Conservation (phyloP, 1,140 invertebrate species). For the Bombus superbus region DNA sequence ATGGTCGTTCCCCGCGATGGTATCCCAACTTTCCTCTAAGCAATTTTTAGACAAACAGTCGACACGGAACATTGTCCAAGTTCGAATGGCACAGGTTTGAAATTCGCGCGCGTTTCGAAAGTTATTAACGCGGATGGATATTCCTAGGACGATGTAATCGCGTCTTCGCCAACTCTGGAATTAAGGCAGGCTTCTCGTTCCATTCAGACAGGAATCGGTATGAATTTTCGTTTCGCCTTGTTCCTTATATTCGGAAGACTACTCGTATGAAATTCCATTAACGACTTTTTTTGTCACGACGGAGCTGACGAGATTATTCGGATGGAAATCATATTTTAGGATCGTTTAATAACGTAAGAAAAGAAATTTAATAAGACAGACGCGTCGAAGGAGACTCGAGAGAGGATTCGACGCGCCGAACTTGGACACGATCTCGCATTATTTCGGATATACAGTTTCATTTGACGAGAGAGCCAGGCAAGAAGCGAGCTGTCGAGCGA, state of each 20-base stretch:
- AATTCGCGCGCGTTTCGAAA: conserved; percentile 13
- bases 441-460: conserved; percentile 22
- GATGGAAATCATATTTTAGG: not conserved
- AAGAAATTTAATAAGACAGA: conserved; percentile 1
- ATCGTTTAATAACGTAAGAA: not conserved
- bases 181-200: not conserved
- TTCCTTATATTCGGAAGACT: not conserved
- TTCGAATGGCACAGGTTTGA: conserved; percentile 7
- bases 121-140: conserved; percentile 13
- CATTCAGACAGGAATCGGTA: not conserved
- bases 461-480: not conserved
- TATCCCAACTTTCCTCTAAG: conserved; percentile 1
- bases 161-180: not conserved
- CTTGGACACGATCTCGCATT: not conserved
- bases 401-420: not conserved
- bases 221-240: not conserved
- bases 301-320: too few relatives aligned
- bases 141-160: not conserved
- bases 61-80: conserved; percentile 21
- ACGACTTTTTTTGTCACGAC: not conserved
- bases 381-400: not conserved
- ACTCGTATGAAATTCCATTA: too few relatives aligned
- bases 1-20: not conserved
- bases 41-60: conserved; percentile 11
- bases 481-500: not conserved